A percentile compares a stretch with the other conserved stretches of the same genome.
phyloP scores from a whole-genome alignment of 2,888 invertebrate species.

The Ornithoptera alexandrae region DNA sequence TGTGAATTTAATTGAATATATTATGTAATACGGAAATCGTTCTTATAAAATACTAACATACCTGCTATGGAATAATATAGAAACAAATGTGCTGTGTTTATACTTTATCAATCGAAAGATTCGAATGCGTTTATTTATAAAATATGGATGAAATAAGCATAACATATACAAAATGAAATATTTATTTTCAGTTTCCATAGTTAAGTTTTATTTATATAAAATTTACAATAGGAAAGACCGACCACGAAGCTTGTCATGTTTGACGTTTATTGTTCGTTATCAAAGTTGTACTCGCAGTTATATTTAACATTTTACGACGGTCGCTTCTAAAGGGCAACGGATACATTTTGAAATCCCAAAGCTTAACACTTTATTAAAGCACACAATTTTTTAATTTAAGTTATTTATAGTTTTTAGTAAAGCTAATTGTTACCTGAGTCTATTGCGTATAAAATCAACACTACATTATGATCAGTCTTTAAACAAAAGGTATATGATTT shows the following conservation, averaged over 20 bases:
- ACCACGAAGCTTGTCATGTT: background rate
- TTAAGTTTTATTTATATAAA: slow-evolving; percentile 1
- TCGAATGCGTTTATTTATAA: slow-evolving; percentile 6
- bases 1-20: no score
- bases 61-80: no score
- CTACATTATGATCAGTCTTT: no score
- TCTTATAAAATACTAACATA: no score
- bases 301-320: background rate
- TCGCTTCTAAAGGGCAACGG: background rate
- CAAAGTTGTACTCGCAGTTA: background rate
- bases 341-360: background rate
- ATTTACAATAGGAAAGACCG: slow-evolving; percentile 7
- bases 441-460: no score
- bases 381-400: no score
- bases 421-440: no score
- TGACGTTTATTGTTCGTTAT: slow-evolving; percentile 8
- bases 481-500: no score
- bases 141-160: background rate
- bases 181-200: background rate
- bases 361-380: background rate
- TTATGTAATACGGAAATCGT: no score
- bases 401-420: no score
- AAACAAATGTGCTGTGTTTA: no score
- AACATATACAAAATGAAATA: background rate
- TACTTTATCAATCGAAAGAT: background rate